Evolutionary conservation across 2,888 invertebrate genomes (phyloP), one percentile per base, ranked within the genome.

Genomic region (Scotopteryx bipunctaria): DNA sequence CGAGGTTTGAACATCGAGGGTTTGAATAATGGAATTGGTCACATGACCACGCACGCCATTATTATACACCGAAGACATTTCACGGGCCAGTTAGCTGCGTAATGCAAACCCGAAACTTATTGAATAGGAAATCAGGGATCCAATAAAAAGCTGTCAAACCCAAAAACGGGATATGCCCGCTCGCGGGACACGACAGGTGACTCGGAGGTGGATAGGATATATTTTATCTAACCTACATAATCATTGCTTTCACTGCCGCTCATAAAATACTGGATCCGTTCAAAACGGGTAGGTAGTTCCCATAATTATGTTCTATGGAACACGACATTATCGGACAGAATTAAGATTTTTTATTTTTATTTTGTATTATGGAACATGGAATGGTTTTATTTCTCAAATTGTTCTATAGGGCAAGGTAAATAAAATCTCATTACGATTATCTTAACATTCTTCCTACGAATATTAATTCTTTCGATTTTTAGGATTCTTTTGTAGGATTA

Each of bases 141-240:
- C 83, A 86, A 87, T 86, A 86, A 85, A 85, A 78, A 83, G 66
- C 82, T 86, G 87, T 87, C 87, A 86, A 78, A 77, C 75, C 76
- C 86, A 84, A 77, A 73, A 71, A 61, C 71, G 66, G 66, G 69
- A 48, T 56, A 64, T 68, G 78, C 41, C 41, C 37, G 13, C 36
- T 21, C 33, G 9, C 35, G 27, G 16, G 56, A 66, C 51, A 62
- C 69, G 82, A 79, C 83, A 82, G 81, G 82, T 83, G 76, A 47
- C 31, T 49, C 19, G 31, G 54, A 50, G 49, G 46, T 43, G 19
- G 15, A 21, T 14, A 21, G n/a, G 8, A n/a, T n/a, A n/a, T n/a
- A n/a, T n/a, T n/a, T n/a, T n/a, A n/a, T n/a, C n/a, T n/a, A n/a
- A 37, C 36, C 8, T 31, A 38, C 16, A 9, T 47, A 49, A 61